These are phyloP conservation scores for Mesitornis unicolor DNA, from an alignment of 2,113 vertebrate genomes.

Conservation along the genomic window DNA sequence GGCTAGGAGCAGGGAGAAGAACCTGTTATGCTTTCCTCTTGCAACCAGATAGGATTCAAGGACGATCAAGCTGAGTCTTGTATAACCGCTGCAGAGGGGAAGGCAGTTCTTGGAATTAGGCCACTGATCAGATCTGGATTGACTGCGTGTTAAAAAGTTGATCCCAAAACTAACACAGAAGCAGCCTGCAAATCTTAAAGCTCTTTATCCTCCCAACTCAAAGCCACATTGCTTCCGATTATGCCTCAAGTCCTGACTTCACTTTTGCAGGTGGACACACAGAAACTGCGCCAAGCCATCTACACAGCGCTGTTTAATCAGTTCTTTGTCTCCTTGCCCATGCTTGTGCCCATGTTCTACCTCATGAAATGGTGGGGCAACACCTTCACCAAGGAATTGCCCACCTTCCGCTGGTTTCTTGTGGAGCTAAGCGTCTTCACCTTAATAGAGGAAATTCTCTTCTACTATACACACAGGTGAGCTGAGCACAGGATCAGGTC, in stretches of 20 bases:
- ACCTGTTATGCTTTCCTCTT: background rate
- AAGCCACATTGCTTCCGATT: background rate
- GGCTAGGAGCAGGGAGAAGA: background rate
- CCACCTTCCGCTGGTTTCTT: constrained; percentile 88
- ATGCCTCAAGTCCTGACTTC: background rate
- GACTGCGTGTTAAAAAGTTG: background rate
- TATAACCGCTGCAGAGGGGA: background rate
- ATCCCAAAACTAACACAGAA: background rate
- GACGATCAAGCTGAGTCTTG: background rate
- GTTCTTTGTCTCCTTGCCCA: constrained; percentile 77
- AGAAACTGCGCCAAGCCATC: constrained; percentile 73
- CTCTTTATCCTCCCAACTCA: background rate
- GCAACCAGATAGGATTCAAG: background rate
- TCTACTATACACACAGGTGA: constrained; percentile 94
- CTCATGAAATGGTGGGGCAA: constrained; percentile 74
- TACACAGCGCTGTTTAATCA: constrained; percentile 77
- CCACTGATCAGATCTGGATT: background rate
- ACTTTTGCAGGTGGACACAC: constrained; percentile 80
- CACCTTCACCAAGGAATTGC: constrained; percentile 83
- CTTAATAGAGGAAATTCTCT: constrained; percentile 85
- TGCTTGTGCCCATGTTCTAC: constrained; percentile 73
- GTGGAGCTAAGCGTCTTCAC: constrained; percentile 79
- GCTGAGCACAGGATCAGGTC: background rate
- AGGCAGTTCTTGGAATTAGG: background rate
- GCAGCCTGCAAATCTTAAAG: background rate